phyloP scores from a whole-genome alignment of 2,113 vertebrate genomes.

The Amia ocellicauda region DNA sequence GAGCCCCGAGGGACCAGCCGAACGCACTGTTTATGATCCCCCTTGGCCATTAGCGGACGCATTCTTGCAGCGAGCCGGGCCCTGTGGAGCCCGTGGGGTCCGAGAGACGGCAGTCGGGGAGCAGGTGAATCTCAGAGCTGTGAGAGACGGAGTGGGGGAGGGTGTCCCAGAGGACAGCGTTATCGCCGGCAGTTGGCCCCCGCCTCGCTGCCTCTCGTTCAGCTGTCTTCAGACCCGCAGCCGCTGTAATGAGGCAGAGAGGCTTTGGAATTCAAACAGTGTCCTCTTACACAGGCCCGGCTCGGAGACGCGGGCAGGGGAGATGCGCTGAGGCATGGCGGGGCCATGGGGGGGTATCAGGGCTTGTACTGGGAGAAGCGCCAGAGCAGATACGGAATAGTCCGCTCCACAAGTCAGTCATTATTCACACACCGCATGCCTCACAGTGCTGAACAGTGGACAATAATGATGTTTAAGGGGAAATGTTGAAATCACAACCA shows the following conservation, averaged over 20 bases:
- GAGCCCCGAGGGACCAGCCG: background rate
- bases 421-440: too few species aligned
- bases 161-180: background rate
- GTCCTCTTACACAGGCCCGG: slow-evolving; percentile 56
- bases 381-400: background rate
- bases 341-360: too few species aligned
- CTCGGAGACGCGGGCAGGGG: background rate
- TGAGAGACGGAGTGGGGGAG: background rate
- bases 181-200: slow-evolving; percentile 15
- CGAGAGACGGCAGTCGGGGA: too few species aligned
- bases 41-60: background rate
- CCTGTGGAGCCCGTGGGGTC: background rate
- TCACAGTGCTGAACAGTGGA: too few species aligned
- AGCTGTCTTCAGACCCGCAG: slow-evolving; percentile 62
- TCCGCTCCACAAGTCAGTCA: slow-evolving; percentile 42
- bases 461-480: too few species aligned
- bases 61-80: background rate
- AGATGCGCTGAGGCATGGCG: too few species aligned
- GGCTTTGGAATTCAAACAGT: slow-evolving; percentile 61
- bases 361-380: slow-evolving; percentile 19
- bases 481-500: too few species aligned
- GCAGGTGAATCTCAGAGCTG: background rate
- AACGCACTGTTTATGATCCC: background rate
- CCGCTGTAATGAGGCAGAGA: slow-evolving; percentile 52
- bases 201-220: slow-evolving; percentile 42